These are phyloP conservation scores for Acanthornis magna DNA, from an alignment of 2,797 vertebrate species.

Conservation along the genomic window DNA sequence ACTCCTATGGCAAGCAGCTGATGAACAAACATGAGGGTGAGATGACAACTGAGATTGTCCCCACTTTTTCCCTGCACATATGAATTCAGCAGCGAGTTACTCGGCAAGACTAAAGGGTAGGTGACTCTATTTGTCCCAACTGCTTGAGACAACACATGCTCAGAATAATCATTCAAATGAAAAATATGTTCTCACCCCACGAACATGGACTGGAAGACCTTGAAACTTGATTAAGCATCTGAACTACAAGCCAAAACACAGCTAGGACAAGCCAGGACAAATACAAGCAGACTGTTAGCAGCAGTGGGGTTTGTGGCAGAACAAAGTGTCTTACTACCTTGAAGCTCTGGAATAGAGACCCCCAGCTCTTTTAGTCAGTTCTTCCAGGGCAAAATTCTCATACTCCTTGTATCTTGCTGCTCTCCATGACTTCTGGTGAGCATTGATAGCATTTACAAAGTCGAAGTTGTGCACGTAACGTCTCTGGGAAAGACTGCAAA, in stretches of 20 bases:
- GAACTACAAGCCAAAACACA: not conserved
- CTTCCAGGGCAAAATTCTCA: constrained; percentile 77
- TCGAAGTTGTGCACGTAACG: constrained; percentile 77
- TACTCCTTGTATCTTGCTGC: constrained; percentile 82
- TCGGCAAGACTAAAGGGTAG: not conserved
- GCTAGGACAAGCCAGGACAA: not conserved
- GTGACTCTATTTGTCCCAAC: not conserved
- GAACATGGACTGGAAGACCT: not conserved
- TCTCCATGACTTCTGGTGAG: constrained; percentile 87
- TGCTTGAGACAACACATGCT: not conserved
- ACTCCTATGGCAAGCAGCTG: not conserved
- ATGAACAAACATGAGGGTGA: not conserved
- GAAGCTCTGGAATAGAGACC: constrained; percentile 78
- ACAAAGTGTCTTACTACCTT: constrained; percentile 56
- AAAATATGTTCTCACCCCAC: not conserved
- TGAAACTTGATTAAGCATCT: not conserved
- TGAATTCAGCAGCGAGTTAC: not conserved
- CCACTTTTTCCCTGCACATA: not conserved
- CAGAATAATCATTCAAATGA: not conserved
- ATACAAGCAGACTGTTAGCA: not conserved
- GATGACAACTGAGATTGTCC: not conserved
- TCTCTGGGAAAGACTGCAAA: constrained; percentile 75
- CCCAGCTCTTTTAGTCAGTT: constrained; percentile 83
- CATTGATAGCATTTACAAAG: constrained; percentile 86
- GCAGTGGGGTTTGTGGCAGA: not conserved